Conservation (phyloP, 2,113 vertebrate genomes). For the Tupaia chinensis region DNA sequence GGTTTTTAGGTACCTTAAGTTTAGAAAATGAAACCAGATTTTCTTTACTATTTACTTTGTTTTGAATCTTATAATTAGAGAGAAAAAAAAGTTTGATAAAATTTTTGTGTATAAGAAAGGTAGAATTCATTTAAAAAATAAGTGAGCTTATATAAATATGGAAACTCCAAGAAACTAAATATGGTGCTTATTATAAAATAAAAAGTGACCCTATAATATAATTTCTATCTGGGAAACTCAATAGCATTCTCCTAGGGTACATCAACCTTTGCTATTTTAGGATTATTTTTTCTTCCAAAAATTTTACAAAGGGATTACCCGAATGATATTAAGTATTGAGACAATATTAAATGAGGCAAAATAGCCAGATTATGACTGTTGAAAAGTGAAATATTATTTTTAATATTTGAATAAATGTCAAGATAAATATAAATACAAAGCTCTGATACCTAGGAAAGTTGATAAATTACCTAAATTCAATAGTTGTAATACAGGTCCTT, state of each 20-base stretch:
- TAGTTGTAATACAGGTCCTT: background rate
- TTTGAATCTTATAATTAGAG: background rate
- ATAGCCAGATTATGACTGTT: background rate
- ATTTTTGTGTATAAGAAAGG: background rate
- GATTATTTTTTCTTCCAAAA: constrained; percentile 4
- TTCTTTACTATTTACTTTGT: background rate
- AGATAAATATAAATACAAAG: background rate
- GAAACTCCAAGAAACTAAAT: background rate
- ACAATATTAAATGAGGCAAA: background rate
- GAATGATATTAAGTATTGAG: background rate
- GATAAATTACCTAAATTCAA: background rate
- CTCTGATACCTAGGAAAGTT: background rate
- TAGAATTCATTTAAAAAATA: background rate
- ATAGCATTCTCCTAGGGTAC: background rate
- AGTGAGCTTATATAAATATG: background rate
- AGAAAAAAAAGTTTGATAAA: background rate
- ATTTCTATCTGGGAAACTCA: background rate
- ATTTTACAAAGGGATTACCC: background rate
- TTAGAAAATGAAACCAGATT: background rate
- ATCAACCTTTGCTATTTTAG: background rate
- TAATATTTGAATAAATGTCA: background rate
- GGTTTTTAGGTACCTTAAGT: background rate
- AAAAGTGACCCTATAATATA: background rate
- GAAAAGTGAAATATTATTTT: background rate
- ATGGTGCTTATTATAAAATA: background rate